Base-by-base conservation (phyloP, 2,888 invertebrate species). In the Lamproptera curius region DNA sequence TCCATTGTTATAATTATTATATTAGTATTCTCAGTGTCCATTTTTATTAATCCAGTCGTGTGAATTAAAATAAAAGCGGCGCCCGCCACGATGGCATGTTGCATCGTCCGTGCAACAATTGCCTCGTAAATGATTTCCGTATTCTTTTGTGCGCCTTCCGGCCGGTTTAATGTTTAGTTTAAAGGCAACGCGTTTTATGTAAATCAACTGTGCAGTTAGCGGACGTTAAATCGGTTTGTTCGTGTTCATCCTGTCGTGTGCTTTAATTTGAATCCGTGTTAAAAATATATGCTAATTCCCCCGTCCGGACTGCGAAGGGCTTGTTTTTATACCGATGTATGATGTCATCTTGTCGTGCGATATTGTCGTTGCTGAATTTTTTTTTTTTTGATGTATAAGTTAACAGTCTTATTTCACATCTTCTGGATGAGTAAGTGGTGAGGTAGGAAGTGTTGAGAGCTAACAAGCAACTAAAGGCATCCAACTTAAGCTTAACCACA, bases 41-140 rank as follows among this genome's bases (percentile, higher is more conserved):
- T n/a, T n/a, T n/a, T n/a, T n/a, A n/a, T n/a, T n/a, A n/a, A n/a
- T n/a, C n/a, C n/a, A n/a, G n/a, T n/a, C n/a, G n/a, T n/a, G n/a
- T n/a, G n/a, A n/a, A n/a, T n/a, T n/a, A n/a, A n/a, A n/a, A n/a
- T n/a, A n/a, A n/a, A n/a, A n/a, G n/a, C n/a, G n/a, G 16, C n/a
- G n/a, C n/a, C 35, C 31, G 31, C 13, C 11, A n/a, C 2, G 11
- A 31, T n/a, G n/a, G n/a, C n/a, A 31, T 31, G 52, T 51, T 52
- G 46, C 50, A 51, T 51, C 50, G 40, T 53, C 53, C 56, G 58
- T 54, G 57, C 56, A 59, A 50, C 50, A 56, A 55, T 51, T 20
- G 31, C 43, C 51, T 45, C 53, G 46, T 55, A 46, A 53, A 57
- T 54, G 46, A 35, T 46, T 51, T 51, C 50, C 51, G 28, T 41